Percentiles rank a stretch among this genome's conserved stretches.
Evolutionary conservation across 2,113 vertebrate genomes (phyloP).

Genomic region (Amphiprion ocellaris): DNA sequence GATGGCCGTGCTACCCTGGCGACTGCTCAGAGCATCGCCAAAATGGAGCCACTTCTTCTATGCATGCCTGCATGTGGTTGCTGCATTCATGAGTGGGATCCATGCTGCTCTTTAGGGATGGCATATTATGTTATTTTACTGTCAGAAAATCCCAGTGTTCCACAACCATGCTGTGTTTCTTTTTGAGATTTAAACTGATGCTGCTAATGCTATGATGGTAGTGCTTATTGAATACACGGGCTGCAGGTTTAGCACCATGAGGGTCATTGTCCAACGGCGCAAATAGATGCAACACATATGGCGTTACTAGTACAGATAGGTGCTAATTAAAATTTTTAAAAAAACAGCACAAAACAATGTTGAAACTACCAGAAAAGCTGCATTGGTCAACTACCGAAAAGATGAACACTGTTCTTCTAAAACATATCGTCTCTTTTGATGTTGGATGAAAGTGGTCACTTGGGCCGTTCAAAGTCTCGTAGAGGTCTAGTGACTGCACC

Average conservation of each 20-base stretch:
- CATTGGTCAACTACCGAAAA: neutral
- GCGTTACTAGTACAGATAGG: neutral
- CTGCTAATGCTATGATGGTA: too few species aligned
- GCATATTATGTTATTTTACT: neutral
- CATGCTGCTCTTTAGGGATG: neutral
- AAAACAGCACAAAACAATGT: neutral
- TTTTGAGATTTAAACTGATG: too few species aligned
- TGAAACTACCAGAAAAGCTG: neutral
- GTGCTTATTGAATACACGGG: too few species aligned
- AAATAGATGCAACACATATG: slow-evolving; percentile 17
- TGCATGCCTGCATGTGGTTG: slow-evolving; percentile 13
- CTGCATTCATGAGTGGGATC: neutral
- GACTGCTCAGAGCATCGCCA: slow-evolving; percentile 59
- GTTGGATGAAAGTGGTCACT: neutral
- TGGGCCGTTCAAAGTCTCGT: neutral
- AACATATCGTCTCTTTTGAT: neutral
- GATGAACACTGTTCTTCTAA: neutral
- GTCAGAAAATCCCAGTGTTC: too few species aligned
- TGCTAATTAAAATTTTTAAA: neutral
- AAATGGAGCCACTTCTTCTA: slow-evolving; percentile 40
- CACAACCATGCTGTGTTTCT: too few species aligned
- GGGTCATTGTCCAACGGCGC: neutral
- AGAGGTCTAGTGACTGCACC: neutral
- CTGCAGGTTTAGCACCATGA: too few species aligned
- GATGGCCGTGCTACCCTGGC: slow-evolving; percentile 67